Base-by-base conservation (phyloP, 2,113 vertebrate genomes). In the Copsychus sechellarum region DNA sequence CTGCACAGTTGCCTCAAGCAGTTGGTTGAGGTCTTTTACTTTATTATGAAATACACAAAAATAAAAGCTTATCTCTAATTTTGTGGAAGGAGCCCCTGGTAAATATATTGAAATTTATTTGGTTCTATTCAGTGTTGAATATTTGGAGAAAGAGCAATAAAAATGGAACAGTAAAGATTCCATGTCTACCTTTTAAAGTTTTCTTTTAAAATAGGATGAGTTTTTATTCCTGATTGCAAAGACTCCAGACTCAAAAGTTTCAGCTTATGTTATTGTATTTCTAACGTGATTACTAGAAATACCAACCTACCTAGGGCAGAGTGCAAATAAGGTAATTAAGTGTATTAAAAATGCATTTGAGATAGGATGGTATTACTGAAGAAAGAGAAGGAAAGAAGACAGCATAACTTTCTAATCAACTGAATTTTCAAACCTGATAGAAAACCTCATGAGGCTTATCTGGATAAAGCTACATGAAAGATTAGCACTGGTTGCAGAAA, bases 51-150 rank as follows among this genome's bases (percentile, higher is more conserved):
- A 94, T 73, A 51, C 12, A 60, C 22, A 93, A 61, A 78, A 54
- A 13, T 82, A 54, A 82, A 95, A 94, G 8, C 48, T 80, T 81
- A 72, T 53, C 48, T 95, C 58, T 38, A 50, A 56, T 31, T 62
- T 84, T 70, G 31, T 72, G 48, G 73, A 90, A 67, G 36, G 12
- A 80, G 8, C 22, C 8, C 21, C 34, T 29, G 40, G 71, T 91
- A 94, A 93, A 61, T 87, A 57, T 65, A 38, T 77, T 62, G 50
- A 20, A 79, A 82, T 90, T 82, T 90, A 64, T 76, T 91, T 93
- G 15, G 5, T 76, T 81, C 86, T 91, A 45, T 79, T 86, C 29
- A 33, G 16, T 31, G 19, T 53, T 61, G 34, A 61, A 21, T 54
- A 53, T 76, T 80, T 80, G 36, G 45, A 53, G 65, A 65, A 87